Evolutionary conservation across 2,797 vertebrate genomes (phyloP).

Genomic region (Chloroceryle amazona): DNA sequence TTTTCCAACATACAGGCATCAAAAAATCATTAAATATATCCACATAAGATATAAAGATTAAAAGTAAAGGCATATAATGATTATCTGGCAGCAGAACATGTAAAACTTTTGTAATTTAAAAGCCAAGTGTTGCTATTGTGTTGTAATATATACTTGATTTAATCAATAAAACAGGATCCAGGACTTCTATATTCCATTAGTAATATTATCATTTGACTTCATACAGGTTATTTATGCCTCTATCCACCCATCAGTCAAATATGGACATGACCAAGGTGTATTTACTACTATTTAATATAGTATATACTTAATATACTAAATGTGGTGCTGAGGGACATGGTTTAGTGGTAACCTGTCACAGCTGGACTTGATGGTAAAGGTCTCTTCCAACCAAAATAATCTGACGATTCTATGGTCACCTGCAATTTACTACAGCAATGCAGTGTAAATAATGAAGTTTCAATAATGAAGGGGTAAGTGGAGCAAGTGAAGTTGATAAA

Average conservation of each 20-base stretch:
- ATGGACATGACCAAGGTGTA: not conserved
- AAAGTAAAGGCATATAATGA: not conserved
- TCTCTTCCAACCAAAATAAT: not conserved
- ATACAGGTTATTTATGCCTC: not conserved
- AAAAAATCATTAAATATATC: not conserved
- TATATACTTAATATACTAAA: not conserved
- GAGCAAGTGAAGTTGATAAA: not conserved
- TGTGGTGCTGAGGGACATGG: not conserved
- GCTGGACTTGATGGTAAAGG: not conserved
- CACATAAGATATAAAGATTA: not conserved
- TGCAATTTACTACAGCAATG: not conserved
- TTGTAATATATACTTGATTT: not conserved
- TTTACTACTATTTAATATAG: not conserved
- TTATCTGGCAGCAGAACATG: not conserved
- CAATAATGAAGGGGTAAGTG: not conserved
- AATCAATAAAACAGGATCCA: not conserved
- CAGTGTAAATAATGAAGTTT: not conserved
- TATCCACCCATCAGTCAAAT: not conserved
- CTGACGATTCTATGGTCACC: not conserved
- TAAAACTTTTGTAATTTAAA: not conserved
- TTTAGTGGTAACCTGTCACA: not conserved
- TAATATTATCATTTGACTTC: not conserved
- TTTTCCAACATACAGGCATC: not conserved
- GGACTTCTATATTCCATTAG: not conserved
- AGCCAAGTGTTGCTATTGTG: not conserved